Conservation (phyloP, 2,888 invertebrate species). For the Lordiphosa andalusiaca region DNA sequence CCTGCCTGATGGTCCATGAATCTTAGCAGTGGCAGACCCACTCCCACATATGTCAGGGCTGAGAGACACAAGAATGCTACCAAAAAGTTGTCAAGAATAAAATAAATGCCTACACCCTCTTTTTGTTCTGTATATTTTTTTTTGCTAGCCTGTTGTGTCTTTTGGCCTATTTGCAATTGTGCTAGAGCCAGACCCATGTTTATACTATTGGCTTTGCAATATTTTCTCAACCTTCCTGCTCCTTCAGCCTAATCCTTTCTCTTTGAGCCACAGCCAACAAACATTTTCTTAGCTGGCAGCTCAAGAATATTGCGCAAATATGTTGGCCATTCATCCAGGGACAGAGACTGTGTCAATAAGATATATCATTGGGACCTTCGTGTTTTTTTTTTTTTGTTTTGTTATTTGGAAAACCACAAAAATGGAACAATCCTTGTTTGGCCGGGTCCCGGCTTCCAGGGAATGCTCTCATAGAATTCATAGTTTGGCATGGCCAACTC, state of each 20-base stretch:
- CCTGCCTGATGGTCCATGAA: too few relatives aligned
- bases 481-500: conserved; percentile 32
- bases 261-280: conserved; percentile 46
- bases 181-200: conserved; percentile 12
- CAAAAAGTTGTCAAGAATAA: too few relatives aligned
- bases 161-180: conserved; percentile 25
- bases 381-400: conserved; percentile 10
- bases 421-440: conserved; percentile 32
- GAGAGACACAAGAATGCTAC: too few relatives aligned
- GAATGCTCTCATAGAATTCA: conserved; percentile 34
- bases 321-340: conserved; percentile 15
- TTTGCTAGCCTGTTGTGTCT: background rate
- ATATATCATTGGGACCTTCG: conserved; percentile 38
- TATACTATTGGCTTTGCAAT: too few relatives aligned
- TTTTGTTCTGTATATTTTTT: too few relatives aligned
- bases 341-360: conserved; percentile 62
- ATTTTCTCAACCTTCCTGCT: conserved; percentile 1
- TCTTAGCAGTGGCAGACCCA: too few relatives aligned
- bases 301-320: conserved; percentile 68
- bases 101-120: too few relatives aligned
- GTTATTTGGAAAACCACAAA: conserved; percentile 44
- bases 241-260: conserved; percentile 54
- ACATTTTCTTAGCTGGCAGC: conserved; percentile 69
- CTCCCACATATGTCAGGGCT: too few relatives aligned
- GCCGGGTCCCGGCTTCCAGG: conserved; percentile 52